These are phyloP conservation scores for Eupsilia transversa DNA, from an alignment of 2,888 invertebrate species.

Conservation along the genomic window DNA sequence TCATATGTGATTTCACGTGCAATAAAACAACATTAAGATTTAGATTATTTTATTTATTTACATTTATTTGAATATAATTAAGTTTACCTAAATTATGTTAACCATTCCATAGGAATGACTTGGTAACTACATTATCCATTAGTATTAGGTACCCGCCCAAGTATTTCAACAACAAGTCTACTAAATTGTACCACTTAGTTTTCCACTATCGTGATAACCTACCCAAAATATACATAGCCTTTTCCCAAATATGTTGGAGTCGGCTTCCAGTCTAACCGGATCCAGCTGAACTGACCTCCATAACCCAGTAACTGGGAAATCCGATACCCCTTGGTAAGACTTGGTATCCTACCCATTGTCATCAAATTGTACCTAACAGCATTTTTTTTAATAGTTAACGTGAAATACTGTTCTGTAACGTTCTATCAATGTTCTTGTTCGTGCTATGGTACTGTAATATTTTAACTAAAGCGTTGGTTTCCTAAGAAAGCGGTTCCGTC, in stretches of 20 bases:
- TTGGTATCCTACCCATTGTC: too few species aligned
- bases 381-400: background rate
- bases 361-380: background rate
- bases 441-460: too few species aligned
- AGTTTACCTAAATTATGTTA: constrained; percentile 18
- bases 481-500: too few species aligned
- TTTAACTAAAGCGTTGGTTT: too few species aligned
- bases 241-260: too few species aligned
- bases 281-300: too few species aligned
- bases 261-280: too few species aligned
- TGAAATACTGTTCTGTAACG: background rate
- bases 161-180: background rate
- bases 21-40: constrained; percentile 37
- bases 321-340: too few species aligned
- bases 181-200: background rate
- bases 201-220: background rate
- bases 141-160: background rate
- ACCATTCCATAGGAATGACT: constrained; percentile 65
- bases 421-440: background rate
- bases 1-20: background rate
- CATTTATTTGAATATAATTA: constrained; percentile 15
- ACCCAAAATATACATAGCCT: too few species aligned
- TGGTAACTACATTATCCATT: constrained; percentile 37
- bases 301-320: too few species aligned
- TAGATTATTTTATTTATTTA: constrained; percentile 43